Evolutionary conservation across 1,140 invertebrate species (phyloP).

Genomic region (silkworm (Bombyx mori)): ASM3026992v2 NC_085122.1:6324001-6324500

Average conservation of each 20-base stretch:
- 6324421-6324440: constrained; percentile 10
- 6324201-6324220: too few species aligned
- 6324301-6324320: too few species aligned
- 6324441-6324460: constrained; percentile 6
- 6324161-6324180: too few species aligned
- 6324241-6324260: too few species aligned
- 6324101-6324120: too few species aligned
- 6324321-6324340: constrained; percentile 14
- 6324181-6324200: too few species aligned
- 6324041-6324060: too few species aligned
- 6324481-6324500: background rate
- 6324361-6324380: constrained; percentile 53
- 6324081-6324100: background rate
- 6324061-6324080: background rate
- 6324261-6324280: too few species aligned
- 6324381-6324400: constrained; percentile 36
- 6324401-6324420: constrained; percentile 20
- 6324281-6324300: too few species aligned
- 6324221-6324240: too few species aligned
- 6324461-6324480: constrained; percentile 3
- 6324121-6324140: too few species aligned
- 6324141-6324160: too few species aligned
- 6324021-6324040: constrained; percentile 6
- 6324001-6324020: constrained; percentile 38
- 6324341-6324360: constrained; percentile 53